A percentile compares a stretch with the other conserved stretches of the same genome.
phyloP scores from a whole-genome alignment of 2,888 invertebrate genomes.

The Dorcus parallelipipedus region DNA sequence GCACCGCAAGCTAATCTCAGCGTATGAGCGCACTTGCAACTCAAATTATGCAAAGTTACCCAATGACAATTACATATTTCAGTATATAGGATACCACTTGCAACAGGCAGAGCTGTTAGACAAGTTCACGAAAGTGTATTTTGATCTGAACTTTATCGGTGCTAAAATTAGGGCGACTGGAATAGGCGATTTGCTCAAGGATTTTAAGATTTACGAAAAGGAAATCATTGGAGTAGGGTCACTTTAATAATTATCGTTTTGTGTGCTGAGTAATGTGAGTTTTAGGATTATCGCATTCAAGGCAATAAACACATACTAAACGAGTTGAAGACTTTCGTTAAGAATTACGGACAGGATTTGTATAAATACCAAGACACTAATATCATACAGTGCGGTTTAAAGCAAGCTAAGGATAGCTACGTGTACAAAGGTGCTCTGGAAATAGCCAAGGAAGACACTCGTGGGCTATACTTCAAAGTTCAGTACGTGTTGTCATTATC shows the following conservation, averaged over 20 bases:
- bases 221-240: conserved; percentile 45
- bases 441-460: conserved; percentile 51
- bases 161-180: conserved; percentile 67
- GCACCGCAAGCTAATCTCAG: conserved; percentile 58
- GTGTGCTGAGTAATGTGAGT: not conserved
- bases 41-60: conserved; percentile 58
- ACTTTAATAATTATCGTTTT: no score
- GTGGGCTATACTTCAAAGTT: conserved; percentile 62
- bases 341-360: conserved; percentile 60
- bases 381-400: conserved; percentile 67
- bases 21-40: conserved; percentile 54
- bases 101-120: conserved; percentile 54
- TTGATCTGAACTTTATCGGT: conserved; percentile 67
- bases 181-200: conserved; percentile 65
- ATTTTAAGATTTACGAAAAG: conserved; percentile 61
- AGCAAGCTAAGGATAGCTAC: conserved; percentile 57
- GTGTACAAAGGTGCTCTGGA: conserved; percentile 57
- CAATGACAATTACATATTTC: conserved; percentile 70
- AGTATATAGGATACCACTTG: conserved; percentile 70
- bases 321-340: conserved; percentile 60
- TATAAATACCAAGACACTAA: conserved; percentile 61
- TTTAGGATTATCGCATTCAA: conserved; percentile 4
- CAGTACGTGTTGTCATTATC: conserved; percentile 45
- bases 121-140: conserved; percentile 59
- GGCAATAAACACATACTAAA: conserved; percentile 45